A percentile compares a stretch with the other conserved stretches of the same genome.
Conservation (phyloP, 2,888 invertebrate genomes). For the Panzeria rudis region DNA sequence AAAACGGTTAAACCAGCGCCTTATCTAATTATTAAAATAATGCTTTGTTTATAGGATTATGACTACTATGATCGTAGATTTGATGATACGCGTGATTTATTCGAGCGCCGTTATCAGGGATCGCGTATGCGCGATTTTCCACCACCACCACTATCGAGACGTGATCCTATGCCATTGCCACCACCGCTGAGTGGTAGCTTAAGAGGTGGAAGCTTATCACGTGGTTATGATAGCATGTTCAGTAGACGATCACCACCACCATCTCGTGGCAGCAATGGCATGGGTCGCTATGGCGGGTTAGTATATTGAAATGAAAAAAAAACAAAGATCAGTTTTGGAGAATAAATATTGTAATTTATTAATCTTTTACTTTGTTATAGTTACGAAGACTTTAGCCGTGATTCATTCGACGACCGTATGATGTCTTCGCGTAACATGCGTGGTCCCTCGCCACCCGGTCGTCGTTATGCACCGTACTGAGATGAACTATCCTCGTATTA, state of each 20-base stretch:
- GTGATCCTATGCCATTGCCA: constrained; percentile 92
- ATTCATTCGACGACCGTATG: constrained; percentile 93
- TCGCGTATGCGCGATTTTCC: constrained; percentile 85
- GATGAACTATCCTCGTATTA: constrained; percentile 81
- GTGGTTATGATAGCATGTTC: constrained; percentile 90
- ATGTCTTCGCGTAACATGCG: constrained; percentile 86
- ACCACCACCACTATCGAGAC: constrained; percentile 89
- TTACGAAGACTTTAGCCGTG: constrained; percentile 94
- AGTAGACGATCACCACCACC: constrained; percentile 91
- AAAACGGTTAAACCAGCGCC: neutral
- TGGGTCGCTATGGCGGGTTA: constrained; percentile 83
- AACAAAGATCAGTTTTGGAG: neutral
- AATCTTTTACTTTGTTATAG: constrained; percentile 83
- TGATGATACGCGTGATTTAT: constrained; percentile 91
- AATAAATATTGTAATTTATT: neutral
- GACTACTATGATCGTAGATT: constrained; percentile 93
- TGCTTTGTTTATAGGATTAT: constrained; percentile 81
- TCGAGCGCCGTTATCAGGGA: constrained; percentile 90
- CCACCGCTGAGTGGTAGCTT: constrained; percentile 85
- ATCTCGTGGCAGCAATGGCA: constrained; percentile 81
- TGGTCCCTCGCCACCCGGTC: constrained; percentile 92
- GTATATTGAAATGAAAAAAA: constrained; percentile 9
- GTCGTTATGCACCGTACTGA: constrained; percentile 94
- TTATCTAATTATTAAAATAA: neutral
- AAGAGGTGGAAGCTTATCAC: constrained; percentile 85